These are phyloP conservation scores for Galerucella nymphaeae DNA, from an alignment of 2,888 invertebrate species.

Conservation along the genomic window DNA sequence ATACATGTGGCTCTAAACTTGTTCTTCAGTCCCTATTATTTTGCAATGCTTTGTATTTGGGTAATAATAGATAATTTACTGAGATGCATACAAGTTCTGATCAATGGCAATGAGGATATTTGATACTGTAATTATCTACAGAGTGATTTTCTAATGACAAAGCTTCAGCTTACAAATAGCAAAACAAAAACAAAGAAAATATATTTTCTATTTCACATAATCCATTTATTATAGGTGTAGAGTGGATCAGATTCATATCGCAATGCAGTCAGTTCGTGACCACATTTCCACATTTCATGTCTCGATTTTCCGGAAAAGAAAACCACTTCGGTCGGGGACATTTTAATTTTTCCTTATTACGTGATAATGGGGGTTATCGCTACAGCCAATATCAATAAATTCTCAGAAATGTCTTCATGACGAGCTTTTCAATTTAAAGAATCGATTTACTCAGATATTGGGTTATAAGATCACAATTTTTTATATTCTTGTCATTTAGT, in stretches of 20 bases:
- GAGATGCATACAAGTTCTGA: slow-evolving; percentile 12
- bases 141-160: not conserved
- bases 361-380: slow-evolving; percentile 48
- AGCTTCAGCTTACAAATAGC: too few species aligned
- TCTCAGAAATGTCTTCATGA: slow-evolving; percentile 9
- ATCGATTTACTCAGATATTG: not conserved
- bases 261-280: slow-evolving; percentile 52
- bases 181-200: too few species aligned
- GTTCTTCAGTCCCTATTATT: slow-evolving; percentile 28
- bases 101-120: slow-evolving; percentile 21
- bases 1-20: slow-evolving; percentile 18
- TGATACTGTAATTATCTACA: slow-evolving; percentile 23
- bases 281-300: slow-evolving; percentile 48
- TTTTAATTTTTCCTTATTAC: slow-evolving; percentile 51
- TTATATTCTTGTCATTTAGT: not conserved
- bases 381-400: slow-evolving; percentile 30
- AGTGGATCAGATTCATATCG: slow-evolving; percentile 40
- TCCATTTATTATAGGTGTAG: slow-evolving; percentile 34
- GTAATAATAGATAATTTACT: slow-evolving; percentile 25
- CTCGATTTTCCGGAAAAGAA: slow-evolving; percentile 14
- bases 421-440: slow-evolving; percentile 5
- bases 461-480: too few species aligned
- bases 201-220: slow-evolving; percentile 6
- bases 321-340: slow-evolving; percentile 44
- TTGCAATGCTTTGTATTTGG: slow-evolving; percentile 17